Conservation (phyloP, 2,888 invertebrate genomes). For the Thera obeliscata region DNA sequence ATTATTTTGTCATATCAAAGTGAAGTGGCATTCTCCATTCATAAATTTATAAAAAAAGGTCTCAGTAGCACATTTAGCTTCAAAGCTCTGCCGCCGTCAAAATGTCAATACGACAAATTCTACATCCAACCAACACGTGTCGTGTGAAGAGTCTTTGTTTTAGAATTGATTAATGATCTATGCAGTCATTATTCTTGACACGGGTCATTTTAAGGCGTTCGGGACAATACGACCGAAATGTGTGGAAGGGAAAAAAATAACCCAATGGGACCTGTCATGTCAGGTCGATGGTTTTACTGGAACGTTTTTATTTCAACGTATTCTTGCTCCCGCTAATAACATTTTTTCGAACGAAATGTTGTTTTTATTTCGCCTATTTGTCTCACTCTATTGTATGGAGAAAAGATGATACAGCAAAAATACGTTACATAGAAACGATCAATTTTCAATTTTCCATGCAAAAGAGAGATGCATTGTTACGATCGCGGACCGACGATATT, state of each 20-base stretch:
- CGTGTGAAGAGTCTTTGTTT: slow-evolving; percentile 21
- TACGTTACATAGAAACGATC: no score
- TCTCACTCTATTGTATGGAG: no score
- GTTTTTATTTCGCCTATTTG: no score
- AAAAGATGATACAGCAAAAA: no score
- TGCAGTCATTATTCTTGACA: slow-evolving; percentile 1
- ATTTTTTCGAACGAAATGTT: no score
- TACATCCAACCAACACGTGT: slow-evolving; percentile 21
- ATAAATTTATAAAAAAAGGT: not conserved
- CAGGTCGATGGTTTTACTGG: no score
- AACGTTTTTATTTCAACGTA: not conserved
- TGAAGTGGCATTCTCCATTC: slow-evolving; percentile 5
- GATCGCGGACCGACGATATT: no score
- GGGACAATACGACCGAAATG: slow-evolving; percentile 21
- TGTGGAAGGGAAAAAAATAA: slow-evolving; percentile 17
- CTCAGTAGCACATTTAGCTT: not conserved
- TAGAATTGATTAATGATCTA: slow-evolving; percentile 37
- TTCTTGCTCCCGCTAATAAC: not conserved
- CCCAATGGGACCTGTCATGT: no score
- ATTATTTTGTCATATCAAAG: not conserved
- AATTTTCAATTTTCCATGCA: no score
- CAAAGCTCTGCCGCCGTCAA: slow-evolving; percentile 9
- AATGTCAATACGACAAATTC: slow-evolving; percentile 15
- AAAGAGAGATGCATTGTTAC: no score
- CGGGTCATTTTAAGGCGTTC: slow-evolving; percentile 20